phyloP scores from a whole-genome alignment of 35 echinoderm and acorn worm genomes.

The Apostichopus parvimensis region DNA sequence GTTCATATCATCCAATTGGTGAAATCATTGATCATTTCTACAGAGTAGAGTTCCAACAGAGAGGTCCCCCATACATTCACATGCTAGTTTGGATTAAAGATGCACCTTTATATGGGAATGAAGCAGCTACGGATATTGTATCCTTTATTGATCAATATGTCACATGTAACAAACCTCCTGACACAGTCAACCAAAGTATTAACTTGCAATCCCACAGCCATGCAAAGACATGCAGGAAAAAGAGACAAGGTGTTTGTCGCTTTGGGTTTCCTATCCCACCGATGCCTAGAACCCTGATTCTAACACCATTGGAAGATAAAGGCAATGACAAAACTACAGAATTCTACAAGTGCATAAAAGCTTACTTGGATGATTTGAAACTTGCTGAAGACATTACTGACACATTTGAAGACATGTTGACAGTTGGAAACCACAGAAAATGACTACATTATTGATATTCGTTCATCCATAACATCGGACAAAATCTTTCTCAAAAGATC shows the following conservation, averaged over 20 bases:
- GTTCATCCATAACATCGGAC: constrained; percentile 56
- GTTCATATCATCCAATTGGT: too few relatives aligned
- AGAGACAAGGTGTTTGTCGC: constrained; percentile 60
- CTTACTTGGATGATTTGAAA: neutral
- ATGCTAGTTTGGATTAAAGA: neutral
- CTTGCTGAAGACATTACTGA: neutral
- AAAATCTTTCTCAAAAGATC: constrained; percentile 73
- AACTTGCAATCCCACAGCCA: too few relatives aligned
- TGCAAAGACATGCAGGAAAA: constrained; percentile 61
- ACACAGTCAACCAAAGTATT: neutral
- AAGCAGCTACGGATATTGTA: neutral
- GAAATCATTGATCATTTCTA: too few relatives aligned
- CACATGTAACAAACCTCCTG: constrained; percentile 27
- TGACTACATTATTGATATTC: constrained; percentile 63
- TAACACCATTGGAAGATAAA: constrained; percentile 12
- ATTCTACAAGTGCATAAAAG: constrained; percentile 24
- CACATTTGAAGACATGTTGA: constrained; percentile 53
- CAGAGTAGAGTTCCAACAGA: too few relatives aligned
- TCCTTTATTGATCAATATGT: too few relatives aligned
- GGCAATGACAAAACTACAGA: neutral
- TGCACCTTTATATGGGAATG: neutral
- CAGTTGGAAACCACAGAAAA: constrained; percentile 45
- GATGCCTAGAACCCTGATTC: constrained; percentile 69
- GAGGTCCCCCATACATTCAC: too few relatives aligned
- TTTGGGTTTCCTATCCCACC: constrained; percentile 78